phyloP scores from a whole-genome alignment of 2,888 invertebrate genomes.

The Lycaena phlaeas region DNA sequence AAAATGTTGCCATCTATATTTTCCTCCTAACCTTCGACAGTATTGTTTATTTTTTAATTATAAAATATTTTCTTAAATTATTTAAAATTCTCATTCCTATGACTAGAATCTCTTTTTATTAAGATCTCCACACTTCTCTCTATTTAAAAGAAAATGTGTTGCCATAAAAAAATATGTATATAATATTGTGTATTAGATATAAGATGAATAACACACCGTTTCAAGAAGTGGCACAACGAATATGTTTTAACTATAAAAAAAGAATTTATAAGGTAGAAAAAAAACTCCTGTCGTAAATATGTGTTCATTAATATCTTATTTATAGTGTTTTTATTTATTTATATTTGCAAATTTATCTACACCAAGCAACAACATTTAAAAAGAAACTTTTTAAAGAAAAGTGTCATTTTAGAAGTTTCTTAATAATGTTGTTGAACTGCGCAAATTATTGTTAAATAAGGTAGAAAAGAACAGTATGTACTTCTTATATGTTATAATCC shows the following conservation, averaged over 20 bases:
- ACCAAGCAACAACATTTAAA: too few relatives aligned
- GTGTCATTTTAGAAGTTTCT: too few relatives aligned
- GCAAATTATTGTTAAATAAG: too few relatives aligned
- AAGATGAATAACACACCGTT: background rate
- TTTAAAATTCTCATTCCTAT: slow-evolving; percentile 2
- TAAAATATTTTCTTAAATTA: slow-evolving; percentile 1
- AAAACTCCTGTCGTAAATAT: background rate
- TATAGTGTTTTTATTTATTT: too few relatives aligned
- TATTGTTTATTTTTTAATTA: slow-evolving; percentile 2
- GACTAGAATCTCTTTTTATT: background rate
- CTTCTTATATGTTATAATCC: too few relatives aligned
- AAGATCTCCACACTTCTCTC: background rate
- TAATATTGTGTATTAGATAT: slow-evolving; percentile 3
- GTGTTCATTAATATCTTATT: background rate
- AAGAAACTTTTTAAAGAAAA: too few relatives aligned
- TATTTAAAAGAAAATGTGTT: background rate
- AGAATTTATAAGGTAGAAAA: background rate
- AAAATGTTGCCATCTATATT: background rate
- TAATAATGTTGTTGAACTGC: too few relatives aligned
- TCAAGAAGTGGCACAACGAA: slow-evolving; percentile 1
- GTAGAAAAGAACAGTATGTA: too few relatives aligned
- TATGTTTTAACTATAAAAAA: background rate
- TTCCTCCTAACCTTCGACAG: slow-evolving; percentile 1
- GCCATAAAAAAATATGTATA: slow-evolving; percentile 7
- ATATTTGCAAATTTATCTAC: too few relatives aligned